Percentiles rank a stretch among this genome's conserved stretches.
phyloP scores from a whole-genome alignment of 1,140 invertebrate species.

The Spodoptera litura region DNA sequence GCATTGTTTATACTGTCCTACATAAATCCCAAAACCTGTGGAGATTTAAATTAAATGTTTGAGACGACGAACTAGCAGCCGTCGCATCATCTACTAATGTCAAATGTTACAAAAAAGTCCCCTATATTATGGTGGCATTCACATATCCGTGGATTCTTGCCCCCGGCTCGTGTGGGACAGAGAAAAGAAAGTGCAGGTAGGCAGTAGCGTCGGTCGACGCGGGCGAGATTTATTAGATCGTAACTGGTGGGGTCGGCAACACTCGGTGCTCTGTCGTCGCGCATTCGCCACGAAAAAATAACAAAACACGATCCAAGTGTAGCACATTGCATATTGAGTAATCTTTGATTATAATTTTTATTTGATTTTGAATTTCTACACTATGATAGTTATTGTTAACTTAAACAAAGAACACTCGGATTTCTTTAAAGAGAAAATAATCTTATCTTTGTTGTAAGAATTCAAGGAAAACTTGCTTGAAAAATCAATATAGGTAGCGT shows the following conservation, averaged over 20 bases:
- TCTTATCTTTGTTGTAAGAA: too few species aligned
- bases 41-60: constrained; percentile 28
- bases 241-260: constrained; percentile 74
- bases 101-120: constrained; percentile 54
- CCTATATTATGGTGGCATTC: constrained; percentile 56
- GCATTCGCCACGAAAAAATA: constrained; percentile 51
- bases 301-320: constrained; percentile 46
- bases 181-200: constrained; percentile 82
- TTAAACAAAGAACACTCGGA: too few species aligned
- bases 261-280: constrained; percentile 61
- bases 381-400: too few species aligned
- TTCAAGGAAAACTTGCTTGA: too few species aligned
- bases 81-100: constrained; percentile 30
- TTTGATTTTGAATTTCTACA: background rate
- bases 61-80: constrained; percentile 10
- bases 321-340: constrained; percentile 30
- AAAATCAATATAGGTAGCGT: too few species aligned
- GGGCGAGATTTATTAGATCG: constrained; percentile 80
- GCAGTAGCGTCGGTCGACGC: constrained; percentile 62
- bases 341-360: constrained; percentile 16
- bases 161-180: constrained; percentile 69
- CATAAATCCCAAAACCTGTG: constrained; percentile 30
- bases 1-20: constrained; percentile 42
- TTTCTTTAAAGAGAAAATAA: background rate
- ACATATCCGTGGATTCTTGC: constrained; percentile 57